Evolutionary conservation across 2,888 invertebrate species (phyloP), one percentile per base, ranked within the genome.

Genomic region (Macaria liturata): DNA sequence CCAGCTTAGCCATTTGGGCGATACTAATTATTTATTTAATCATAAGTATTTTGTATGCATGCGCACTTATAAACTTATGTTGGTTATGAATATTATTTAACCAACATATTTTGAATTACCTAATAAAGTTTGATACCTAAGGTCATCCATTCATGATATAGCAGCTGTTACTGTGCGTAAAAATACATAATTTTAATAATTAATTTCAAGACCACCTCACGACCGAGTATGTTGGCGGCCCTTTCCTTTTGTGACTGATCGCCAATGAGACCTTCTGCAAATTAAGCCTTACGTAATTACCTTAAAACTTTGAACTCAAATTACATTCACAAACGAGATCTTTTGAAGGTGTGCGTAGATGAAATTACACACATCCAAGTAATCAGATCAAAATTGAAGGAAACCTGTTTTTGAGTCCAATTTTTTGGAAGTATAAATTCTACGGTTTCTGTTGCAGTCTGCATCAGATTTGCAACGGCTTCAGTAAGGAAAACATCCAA

Each of bases 201-300:
- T 6, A 7, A 37, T 59, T 62, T 67, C 49, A 57, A 54, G 57
- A 55, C 63, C 60, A 62, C 54, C 57, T 62, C 46, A 34, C 46
- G 40, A 49, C 42, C 48, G 57, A 58, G 56, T 57, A 67, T 61
- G 61, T 50, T 54, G 46, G 42, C 45, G 32, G 32, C 45, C 63
- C 61, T 64, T 66, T 67, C 67, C 54, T 62, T 68, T 67, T 59
- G 30, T 68, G 66, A 69, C 62, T 48, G 61, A 75, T 73, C 65
- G 59, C 44, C 60, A 66, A 61, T 64, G 61, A 59, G 63, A 69
- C 54, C 61, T 56, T 52, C 55, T 55, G 42, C 57, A 63, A 68
- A 81, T 84, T 53, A 84, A 80, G 53, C 81, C 86, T 65, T 89
- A 86, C 70, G 72, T 86, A 66, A 59, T 48, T 62, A 85, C 69